A percentile compares a stretch with the other conserved stretches of the same genome.
Evolutionary conservation across 2,113 vertebrate genomes (phyloP).

Genomic region (Conger conger): DNA sequence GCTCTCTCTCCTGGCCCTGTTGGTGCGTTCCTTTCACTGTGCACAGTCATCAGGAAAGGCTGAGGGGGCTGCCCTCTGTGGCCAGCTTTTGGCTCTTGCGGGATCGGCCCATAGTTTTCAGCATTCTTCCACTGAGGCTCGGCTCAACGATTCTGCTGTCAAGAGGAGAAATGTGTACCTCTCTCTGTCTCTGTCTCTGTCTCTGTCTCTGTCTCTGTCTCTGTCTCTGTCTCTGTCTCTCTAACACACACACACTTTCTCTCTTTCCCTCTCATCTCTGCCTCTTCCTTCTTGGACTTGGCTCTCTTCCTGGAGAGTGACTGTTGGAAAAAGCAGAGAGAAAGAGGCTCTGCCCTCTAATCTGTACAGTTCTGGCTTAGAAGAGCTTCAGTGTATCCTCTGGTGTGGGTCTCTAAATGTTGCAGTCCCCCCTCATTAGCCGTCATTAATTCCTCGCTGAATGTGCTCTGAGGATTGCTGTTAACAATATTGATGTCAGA

Average conservation of each 20-base stretch:
- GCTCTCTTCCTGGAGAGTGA: conserved; percentile 36
- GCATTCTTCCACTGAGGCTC: conserved; percentile 41
- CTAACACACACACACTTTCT: background rate
- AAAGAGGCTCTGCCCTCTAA: conserved; percentile 32
- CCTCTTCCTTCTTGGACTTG: conserved; percentile 28
- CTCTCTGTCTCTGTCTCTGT: conserved; percentile 27
- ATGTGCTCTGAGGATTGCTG: background rate
- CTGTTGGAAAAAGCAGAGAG: conserved; percentile 26
- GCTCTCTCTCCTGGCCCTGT: conserved; percentile 10
- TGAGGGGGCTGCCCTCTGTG: conserved; percentile 30
- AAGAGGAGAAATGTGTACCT: conserved; percentile 32
- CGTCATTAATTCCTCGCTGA: background rate
- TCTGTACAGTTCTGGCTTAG: conserved; percentile 19
- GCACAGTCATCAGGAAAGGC: conserved; percentile 49
- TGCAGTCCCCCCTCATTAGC: background rate
- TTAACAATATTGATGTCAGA: background rate
- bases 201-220: background rate
- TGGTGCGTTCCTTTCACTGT: conserved; percentile 39
- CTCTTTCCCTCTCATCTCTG: conserved; percentile 3
- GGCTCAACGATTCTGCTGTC: conserved; percentile 43
- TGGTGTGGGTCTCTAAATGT: conserved; percentile 3
- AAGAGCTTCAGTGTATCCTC: background rate
- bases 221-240: background rate
- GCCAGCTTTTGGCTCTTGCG: conserved; percentile 33
- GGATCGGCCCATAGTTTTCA: conserved; percentile 37